phyloP scores from a whole-genome alignment of 2,797 vertebrate species.

The Liasis olivaceus region DNA sequence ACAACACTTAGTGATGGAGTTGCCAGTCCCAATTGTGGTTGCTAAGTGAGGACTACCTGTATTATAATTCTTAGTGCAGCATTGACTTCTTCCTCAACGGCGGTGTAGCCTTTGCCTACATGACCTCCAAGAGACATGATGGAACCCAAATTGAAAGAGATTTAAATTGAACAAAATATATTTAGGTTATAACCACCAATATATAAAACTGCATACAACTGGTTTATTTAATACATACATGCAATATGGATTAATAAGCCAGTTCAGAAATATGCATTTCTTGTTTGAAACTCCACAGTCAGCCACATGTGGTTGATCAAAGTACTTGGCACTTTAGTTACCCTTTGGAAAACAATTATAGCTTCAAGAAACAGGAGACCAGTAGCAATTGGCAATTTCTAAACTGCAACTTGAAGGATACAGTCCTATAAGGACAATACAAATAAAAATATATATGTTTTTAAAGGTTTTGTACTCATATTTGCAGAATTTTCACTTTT shows the following conservation, averaged over 20 bases:
- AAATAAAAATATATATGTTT: neutral
- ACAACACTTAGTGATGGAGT: neutral
- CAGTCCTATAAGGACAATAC: neutral
- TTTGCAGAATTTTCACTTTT: neutral
- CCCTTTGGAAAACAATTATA: neutral
- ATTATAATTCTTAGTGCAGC: neutral
- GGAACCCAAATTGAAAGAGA: neutral
- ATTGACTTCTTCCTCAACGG: neutral
- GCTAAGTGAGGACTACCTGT: neutral
- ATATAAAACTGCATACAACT: neutral
- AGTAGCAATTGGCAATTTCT: neutral
- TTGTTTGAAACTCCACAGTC: neutral
- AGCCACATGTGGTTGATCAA: neutral
- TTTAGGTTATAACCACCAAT: neutral
- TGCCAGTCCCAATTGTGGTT: neutral
- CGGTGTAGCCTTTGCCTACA: neutral
- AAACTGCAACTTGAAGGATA: neutral
- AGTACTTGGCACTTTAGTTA: neutral
- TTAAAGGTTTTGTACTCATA: neutral
- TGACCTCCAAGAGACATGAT: neutral
- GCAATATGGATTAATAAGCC: neutral
- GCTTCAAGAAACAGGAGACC: neutral
- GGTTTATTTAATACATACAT: neutral
- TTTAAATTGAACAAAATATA: neutral
- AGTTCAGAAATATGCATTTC: neutral